phyloP scores from a whole-genome alignment of 2,113 vertebrate genomes.

The Cebidichthys violaceus region DNA sequence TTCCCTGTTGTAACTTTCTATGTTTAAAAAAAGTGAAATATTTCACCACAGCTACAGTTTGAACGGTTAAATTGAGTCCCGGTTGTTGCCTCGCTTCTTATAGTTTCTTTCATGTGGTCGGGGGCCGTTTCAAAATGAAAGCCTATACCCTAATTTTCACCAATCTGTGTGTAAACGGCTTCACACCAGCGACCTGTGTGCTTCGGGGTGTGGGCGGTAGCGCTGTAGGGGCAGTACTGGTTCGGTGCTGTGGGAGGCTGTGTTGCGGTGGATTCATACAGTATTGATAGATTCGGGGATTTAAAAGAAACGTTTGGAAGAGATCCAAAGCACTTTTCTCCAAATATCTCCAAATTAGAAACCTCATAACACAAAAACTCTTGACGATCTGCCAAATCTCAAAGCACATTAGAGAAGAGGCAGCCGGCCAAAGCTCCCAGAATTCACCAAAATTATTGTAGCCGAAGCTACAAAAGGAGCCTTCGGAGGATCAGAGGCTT shows the following conservation, averaged over 20 bases:
- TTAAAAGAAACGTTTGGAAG: background rate
- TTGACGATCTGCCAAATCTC: background rate
- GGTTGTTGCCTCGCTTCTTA: background rate
- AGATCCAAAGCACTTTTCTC: background rate
- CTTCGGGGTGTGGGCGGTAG: too few species aligned
- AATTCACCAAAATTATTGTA: background rate
- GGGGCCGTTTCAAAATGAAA: background rate
- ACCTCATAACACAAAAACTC: background rate
- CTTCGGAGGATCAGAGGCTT: background rate
- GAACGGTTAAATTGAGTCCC: background rate
- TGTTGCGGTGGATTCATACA: too few species aligned
- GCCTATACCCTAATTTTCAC: too few species aligned
- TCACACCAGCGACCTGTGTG: too few species aligned
- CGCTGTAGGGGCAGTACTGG: too few species aligned
- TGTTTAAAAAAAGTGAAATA: background rate
- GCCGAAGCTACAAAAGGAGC: background rate
- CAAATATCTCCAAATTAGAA: background rate
- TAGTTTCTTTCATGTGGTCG: background rate
- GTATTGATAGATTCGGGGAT: background rate
- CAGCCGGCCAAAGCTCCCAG: background rate
- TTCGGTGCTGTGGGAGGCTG: too few species aligned
- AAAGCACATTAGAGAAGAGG: background rate
- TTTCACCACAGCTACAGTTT: background rate
- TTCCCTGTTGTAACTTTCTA: background rate
- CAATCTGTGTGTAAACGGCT: too few species aligned